Evolutionary conservation across 2,113 vertebrate species (phyloP).

Genomic region (Pelobates fuscus): DNA sequence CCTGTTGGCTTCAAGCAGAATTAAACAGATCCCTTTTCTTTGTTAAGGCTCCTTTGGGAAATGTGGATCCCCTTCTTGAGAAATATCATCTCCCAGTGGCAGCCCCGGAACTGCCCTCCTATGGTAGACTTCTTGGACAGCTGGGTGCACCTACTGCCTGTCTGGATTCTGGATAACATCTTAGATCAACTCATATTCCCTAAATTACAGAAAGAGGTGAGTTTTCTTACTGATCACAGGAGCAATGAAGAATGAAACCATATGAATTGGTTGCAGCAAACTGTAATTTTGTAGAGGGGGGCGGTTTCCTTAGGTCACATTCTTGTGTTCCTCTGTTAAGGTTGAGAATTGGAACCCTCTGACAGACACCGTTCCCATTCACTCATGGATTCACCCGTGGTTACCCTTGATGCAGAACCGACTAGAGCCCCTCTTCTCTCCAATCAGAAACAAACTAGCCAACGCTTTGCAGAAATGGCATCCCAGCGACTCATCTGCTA

Average conservation of each 20-base stretch:
- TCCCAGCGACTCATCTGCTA: constrained; percentile 90
- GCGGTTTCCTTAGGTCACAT: not conserved
- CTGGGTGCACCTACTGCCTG: constrained; percentile 85
- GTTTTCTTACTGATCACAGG: not conserved
- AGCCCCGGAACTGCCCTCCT: constrained; percentile 84
- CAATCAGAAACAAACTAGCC: constrained; percentile 91
- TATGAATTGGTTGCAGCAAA: rapidly evolving
- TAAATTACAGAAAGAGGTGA: constrained; percentile 92
- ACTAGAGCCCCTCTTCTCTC: constrained; percentile 89
- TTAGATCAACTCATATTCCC: constrained; percentile 95
- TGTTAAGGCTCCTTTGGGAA: constrained; percentile 89
- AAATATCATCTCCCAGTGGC: constrained; percentile 81
- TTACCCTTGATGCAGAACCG: constrained; percentile 88
- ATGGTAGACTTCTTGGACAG: constrained; percentile 95
- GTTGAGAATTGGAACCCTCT: constrained; percentile 96
- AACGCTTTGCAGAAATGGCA: constrained; percentile 95
- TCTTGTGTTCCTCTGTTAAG: constrained; percentile 58
- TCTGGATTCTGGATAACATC: constrained; percentile 90
- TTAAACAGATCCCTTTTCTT: too few species aligned
- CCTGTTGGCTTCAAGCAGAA: too few species aligned
- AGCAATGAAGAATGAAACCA: not conserved
- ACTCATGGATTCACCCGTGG: constrained; percentile 98
- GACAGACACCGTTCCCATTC: constrained; percentile 95
- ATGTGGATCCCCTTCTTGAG: constrained; percentile 91
- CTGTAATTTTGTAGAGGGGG: not conserved